Conservation (phyloP, 2,888 invertebrate species). For the Amphimallon solstitiale region DNA sequence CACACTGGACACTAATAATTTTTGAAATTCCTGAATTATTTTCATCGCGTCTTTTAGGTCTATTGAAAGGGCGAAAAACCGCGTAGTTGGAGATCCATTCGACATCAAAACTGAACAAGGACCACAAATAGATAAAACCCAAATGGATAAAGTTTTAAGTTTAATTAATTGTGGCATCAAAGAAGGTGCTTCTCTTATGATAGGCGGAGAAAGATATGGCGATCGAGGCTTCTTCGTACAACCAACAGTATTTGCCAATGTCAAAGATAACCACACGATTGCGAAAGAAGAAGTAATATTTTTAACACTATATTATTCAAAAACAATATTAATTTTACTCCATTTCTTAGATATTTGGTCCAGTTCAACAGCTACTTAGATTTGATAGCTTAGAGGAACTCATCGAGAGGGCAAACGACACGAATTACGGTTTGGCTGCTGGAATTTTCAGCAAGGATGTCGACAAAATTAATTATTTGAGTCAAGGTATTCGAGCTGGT, state of each 20-base stretch:
- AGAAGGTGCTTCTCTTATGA: slow-evolving; percentile 85
- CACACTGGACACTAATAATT: not conserved
- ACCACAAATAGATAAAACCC: slow-evolving; percentile 89
- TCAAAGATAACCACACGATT: slow-evolving; percentile 85
- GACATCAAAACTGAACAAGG: slow-evolving; percentile 84
- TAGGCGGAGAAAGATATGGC: slow-evolving; percentile 77
- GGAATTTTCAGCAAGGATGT: slow-evolving; percentile 93
- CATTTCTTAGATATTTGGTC: slow-evolving; percentile 87
- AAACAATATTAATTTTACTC: too few species aligned
- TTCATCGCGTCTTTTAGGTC: too few species aligned
- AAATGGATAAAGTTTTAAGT: slow-evolving; percentile 82
- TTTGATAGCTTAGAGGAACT: slow-evolving; percentile 89
- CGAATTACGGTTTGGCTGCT: slow-evolving; percentile 93
- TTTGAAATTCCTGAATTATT: not conserved
- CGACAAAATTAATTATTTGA: slow-evolving; percentile 84
- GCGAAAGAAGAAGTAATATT: slow-evolving; percentile 73
- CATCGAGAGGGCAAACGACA: slow-evolving; percentile 87
- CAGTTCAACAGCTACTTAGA: slow-evolving; percentile 92
- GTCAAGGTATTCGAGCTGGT: slow-evolving; percentile 82
- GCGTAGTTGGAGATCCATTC: slow-evolving; percentile 91
- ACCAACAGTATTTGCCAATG: slow-evolving; percentile 90
- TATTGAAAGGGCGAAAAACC: slow-evolving; percentile 79
- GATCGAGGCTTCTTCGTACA: slow-evolving; percentile 84
- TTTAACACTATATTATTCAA: too few species aligned
- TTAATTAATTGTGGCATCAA: slow-evolving; percentile 83